Conservation (phyloP, 2,113 vertebrate genomes). For the Tetrax tetrax region DNA sequence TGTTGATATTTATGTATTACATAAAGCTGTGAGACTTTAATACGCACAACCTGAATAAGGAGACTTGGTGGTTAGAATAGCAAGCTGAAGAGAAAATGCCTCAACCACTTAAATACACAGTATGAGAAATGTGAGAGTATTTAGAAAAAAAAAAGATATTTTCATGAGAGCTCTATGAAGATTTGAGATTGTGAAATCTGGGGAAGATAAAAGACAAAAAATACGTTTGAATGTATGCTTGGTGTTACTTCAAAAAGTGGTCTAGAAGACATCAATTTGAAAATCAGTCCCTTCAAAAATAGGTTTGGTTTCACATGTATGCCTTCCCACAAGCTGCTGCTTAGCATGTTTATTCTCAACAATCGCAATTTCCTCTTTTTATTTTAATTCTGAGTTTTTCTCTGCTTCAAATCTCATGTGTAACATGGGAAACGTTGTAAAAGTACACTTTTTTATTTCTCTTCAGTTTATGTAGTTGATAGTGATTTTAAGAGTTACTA, state of each 20-base stretch:
- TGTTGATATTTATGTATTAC: not conserved
- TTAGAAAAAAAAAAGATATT: not conserved
- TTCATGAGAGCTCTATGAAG: not conserved
- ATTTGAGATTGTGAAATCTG: not conserved
- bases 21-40: not conserved
- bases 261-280: not conserved
- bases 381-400: not conserved
- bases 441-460: not conserved
- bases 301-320: not conserved
- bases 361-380: not conserved
- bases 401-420: not conserved
- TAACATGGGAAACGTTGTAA: not conserved
- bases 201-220: not conserved
- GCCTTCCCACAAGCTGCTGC: not conserved
- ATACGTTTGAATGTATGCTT: not conserved
- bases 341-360: not conserved
- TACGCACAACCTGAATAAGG: not conserved
- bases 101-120: not conserved
- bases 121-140: not conserved
- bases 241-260: not conserved
- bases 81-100: not conserved
- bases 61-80: not conserved
- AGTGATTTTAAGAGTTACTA: not conserved
- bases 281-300: not conserved
- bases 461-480: not conserved